A percentile compares a stretch with the other conserved stretches of the same genome.
Evolutionary conservation across 1,140 invertebrate genomes (phyloP).

Genomic region (Anastrepha ludens): DNA sequence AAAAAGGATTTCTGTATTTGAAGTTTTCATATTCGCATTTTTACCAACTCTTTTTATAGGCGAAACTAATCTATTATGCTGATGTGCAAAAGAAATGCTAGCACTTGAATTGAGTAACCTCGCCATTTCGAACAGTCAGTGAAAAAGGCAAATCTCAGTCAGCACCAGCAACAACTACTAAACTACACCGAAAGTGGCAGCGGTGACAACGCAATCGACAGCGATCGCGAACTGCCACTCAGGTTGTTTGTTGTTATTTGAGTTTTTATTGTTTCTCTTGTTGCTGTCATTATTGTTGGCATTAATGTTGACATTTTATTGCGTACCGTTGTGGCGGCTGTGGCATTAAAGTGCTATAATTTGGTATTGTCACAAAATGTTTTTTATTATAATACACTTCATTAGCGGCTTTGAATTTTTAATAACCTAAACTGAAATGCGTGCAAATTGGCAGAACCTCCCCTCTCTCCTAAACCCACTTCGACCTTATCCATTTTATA

Average conservation of each 20-base stretch:
- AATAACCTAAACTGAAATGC: constrained; percentile 58
- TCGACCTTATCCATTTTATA: not conserved
- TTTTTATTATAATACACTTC: constrained; percentile 68
- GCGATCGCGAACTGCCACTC: not conserved
- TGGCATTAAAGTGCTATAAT: constrained; percentile 69
- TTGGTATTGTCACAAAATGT: constrained; percentile 68
- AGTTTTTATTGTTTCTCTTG: constrained; percentile 39
- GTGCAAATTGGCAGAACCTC: constrained; percentile 30
- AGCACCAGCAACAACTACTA: not conserved
- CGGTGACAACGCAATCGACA: not conserved
- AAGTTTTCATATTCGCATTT: no score
- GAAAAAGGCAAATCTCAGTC: not conserved
- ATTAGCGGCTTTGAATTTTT: constrained; percentile 63
- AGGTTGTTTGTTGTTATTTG: constrained; percentile 4
- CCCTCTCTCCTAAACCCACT: not conserved
- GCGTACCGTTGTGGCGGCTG: not conserved
- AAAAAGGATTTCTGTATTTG: no score
- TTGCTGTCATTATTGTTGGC: constrained; percentile 45
- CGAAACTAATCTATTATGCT: no score
- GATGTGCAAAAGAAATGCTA: no score
- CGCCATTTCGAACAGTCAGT: not conserved
- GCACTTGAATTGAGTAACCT: not conserved
- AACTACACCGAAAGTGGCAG: not conserved
- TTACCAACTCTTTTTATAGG: no score
- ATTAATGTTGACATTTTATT: constrained; percentile 51